A percentile compares a stretch with the other conserved stretches of the same genome.
Evolutionary conservation across 2,797 vertebrate species (phyloP).

Genomic region (Rhynchotus rufescens): DNA sequence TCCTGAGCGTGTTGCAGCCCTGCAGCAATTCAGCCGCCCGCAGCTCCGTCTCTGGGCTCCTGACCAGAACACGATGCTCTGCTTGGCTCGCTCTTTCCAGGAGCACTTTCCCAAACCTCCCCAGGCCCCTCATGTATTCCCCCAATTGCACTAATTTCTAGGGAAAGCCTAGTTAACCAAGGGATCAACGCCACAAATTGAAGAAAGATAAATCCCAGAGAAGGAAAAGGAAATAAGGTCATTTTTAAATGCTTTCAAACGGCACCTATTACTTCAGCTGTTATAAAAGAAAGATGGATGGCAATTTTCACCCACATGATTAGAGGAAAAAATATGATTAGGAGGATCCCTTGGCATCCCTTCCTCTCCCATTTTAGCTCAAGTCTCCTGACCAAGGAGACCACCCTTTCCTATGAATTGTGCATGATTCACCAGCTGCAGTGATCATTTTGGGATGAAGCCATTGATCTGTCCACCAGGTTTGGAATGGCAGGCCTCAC

Average conservation of each 20-base stretch:
- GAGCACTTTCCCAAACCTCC: background rate
- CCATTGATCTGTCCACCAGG: background rate
- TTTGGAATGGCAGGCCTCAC: background rate
- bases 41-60: background rate
- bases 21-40: background rate
- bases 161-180: background rate
- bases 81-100: background rate
- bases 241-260: background rate
- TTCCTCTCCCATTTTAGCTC: background rate
- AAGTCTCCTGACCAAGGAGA: background rate
- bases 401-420: background rate
- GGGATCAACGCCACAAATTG: background rate
- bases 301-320: background rate
- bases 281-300: background rate
- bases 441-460: background rate
- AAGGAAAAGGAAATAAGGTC: background rate
- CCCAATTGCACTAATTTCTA: background rate
- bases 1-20: background rate
- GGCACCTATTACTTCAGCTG: background rate
- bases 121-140: background rate
- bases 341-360: background rate
- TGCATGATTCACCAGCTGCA: background rate
- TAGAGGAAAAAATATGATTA: background rate
- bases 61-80: background rate
- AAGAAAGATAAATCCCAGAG: background rate